These are phyloP conservation scores for Scalopus aquaticus DNA, from an alignment of 2,113 vertebrate genomes.

Conservation along the genomic window DNA sequence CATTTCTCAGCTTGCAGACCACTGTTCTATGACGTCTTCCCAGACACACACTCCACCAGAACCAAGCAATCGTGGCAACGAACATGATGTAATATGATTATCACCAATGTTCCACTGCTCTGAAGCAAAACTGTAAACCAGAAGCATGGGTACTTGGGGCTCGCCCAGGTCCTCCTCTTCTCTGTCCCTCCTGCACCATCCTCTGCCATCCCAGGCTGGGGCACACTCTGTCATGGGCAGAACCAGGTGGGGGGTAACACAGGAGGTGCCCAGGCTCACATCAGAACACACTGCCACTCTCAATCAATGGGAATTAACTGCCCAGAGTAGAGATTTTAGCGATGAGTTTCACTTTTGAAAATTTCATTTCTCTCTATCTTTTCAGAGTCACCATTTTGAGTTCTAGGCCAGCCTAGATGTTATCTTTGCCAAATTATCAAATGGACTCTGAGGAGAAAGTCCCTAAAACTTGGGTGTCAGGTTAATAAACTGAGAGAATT, in stretches of 20 bases:
- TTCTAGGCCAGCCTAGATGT: neutral
- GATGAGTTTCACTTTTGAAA: neutral
- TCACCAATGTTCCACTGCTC: fast-evolving
- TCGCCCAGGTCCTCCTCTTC: neutral
- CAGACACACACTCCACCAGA: neutral
- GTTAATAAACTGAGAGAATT: constrained; percentile 4
- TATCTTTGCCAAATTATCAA: neutral
- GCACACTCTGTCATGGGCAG: neutral
- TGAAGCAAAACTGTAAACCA: neutral
- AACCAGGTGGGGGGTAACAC: neutral
- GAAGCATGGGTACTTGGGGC: no score
- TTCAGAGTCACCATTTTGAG: neutral
- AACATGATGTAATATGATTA: fast-evolving
- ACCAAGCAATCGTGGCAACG: no score
- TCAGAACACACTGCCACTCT: neutral
- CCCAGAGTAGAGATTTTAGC: neutral
- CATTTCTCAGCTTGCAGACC: neutral
- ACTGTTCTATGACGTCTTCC: neutral
- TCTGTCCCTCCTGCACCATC: fast-evolving
- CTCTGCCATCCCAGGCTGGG: neutral
- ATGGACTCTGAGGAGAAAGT: neutral
- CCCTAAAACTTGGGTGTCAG: neutral
- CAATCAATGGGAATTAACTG: neutral
- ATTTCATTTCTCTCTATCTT: neutral
- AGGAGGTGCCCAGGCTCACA: fast-evolving